Conservation (phyloP, 2,113 vertebrate species). For the Hipposideros armiger region DNA sequence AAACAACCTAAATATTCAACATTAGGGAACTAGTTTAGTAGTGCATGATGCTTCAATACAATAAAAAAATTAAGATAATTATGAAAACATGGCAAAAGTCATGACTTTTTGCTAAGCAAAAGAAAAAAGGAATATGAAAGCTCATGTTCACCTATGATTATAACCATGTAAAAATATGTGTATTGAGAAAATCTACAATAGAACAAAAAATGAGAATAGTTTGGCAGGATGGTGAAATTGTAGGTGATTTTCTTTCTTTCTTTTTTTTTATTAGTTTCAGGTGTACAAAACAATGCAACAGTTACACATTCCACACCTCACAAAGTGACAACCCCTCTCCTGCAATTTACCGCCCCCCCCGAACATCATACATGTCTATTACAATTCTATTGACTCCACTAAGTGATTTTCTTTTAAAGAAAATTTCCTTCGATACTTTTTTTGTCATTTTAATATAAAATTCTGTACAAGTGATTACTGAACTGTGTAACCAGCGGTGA, state of each 20-base stretch:
- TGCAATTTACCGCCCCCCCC: no score
- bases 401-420: not conserved
- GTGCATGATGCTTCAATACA: not conserved
- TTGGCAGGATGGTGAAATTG: not conserved
- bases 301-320: no score
- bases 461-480: not conserved
- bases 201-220: not conserved
- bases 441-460: not conserved
- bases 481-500: not conserved
- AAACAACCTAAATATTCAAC: not conserved
- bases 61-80: not conserved
- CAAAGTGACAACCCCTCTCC: no score
- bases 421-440: not conserved
- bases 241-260: not conserved
- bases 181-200: constrained; percentile 14
- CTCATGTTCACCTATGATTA: not conserved
- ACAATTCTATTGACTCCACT: no score
- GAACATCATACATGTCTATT: no score
- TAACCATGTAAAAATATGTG: not conserved
- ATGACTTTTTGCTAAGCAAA: not conserved
- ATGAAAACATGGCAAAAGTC: not conserved
- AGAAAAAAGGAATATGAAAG: not conserved
- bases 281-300: no score
- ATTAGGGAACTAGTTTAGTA: not conserved
- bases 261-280: no score